phyloP scores from a whole-genome alignment of 2,888 invertebrate species.

The Drosophila antonietae region DNA sequence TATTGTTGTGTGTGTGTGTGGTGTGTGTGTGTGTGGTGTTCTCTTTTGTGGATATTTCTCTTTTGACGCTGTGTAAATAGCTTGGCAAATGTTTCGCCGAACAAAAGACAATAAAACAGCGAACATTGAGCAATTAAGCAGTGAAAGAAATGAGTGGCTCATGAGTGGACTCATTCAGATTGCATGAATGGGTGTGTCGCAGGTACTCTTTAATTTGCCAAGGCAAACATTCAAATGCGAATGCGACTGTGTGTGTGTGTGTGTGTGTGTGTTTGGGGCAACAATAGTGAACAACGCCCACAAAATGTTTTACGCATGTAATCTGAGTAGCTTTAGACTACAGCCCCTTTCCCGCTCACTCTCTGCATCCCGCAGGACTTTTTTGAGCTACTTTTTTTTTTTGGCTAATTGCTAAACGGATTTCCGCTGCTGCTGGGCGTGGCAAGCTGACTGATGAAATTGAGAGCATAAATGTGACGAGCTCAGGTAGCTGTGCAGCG shows the following conservation, averaged over 20 bases:
- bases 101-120: constrained; percentile 72
- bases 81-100: constrained; percentile 61
- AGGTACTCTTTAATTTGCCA: constrained; percentile 61
- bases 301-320: constrained; percentile 62
- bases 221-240: constrained; percentile 41
- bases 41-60: constrained; percentile 45
- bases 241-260: background rate
- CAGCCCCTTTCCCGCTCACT: background rate
- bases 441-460: constrained; percentile 69
- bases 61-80: constrained; percentile 58
- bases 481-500: constrained; percentile 36
- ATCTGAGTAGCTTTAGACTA: constrained; percentile 57
- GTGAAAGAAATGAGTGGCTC: constrained; percentile 55
- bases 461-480: constrained; percentile 52
- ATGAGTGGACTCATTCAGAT: constrained; percentile 47
- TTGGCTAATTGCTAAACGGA: constrained; percentile 75
- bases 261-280: constrained; percentile 21
- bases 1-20: constrained; percentile 14
- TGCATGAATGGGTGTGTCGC: constrained; percentile 63
- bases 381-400: constrained; percentile 13
- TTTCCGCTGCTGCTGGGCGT: constrained; percentile 76
- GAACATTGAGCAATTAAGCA: constrained; percentile 67
- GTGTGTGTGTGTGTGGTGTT: constrained; percentile 28
- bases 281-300: constrained; percentile 43
- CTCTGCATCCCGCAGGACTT: constrained; percentile 1